Base-by-base conservation (phyloP, 2,797 vertebrate genomes). In the Emys orbicularis region DNA sequence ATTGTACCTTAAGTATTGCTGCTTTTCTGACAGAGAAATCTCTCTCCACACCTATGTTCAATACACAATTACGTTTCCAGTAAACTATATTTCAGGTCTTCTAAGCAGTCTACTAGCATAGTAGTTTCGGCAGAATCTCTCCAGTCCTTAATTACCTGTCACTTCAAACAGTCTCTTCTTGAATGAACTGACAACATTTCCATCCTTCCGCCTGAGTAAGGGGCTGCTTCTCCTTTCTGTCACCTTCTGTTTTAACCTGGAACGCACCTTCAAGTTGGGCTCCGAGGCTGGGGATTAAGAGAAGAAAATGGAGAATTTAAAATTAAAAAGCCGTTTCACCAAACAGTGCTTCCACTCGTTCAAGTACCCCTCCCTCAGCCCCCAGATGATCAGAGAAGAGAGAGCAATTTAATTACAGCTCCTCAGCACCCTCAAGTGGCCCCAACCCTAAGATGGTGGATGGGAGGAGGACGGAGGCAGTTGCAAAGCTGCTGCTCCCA, bases 191-290 rank as follows among this genome's bases (percentile, higher is more conserved):
- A 98, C 95, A 84, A 98, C 92, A 82, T 95, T 98, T 95, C 98
- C 98, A 96, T 99, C 98, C 97, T 99, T 99, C 96, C 98, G 98
- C 95, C 98, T 98, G 86, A 99, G 98, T 96, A 99, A 98, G 96
- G 98, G 98, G 80, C 98, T 99, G 97, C 98, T 99, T 97, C 98
- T 98, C 96, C 98, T 98, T 96, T 99, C 98, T 92, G 98, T 98
- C 96, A 99, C 98, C 94, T 99, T 99, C 89, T 99, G 98, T 98
- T 99, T 99, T 98, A 99, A 98, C 94, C 98, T 98, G 93, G 98
- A 99, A 89, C 98, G 98, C 97, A 99, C 98, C 97, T 99, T 99
- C 98, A 99, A 97, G 96, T 99, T 99, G 86, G 98, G 98, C 96
- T 99, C 98, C 90, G 98, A 99, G 91, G 98, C 98, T 99, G 97